Percentiles rank a stretch among this genome's conserved stretches.
phyloP scores from a whole-genome alignment of 1,140 invertebrate species.

The Eufriesea mexicana region DNA sequence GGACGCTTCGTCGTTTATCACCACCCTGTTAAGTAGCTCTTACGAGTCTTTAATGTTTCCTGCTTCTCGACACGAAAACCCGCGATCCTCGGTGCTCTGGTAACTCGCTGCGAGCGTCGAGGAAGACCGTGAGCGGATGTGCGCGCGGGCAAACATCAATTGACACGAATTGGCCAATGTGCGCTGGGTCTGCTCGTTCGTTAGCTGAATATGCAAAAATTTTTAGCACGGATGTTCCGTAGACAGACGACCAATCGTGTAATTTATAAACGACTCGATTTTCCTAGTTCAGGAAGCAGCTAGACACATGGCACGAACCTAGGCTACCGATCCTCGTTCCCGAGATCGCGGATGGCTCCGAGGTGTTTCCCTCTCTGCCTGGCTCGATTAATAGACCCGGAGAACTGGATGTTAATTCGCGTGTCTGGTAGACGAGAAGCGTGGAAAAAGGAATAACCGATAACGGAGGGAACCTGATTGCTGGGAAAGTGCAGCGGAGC shows the following conservation, averaged over 20 bases:
- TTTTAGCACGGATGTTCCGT: neutral
- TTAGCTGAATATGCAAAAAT: neutral
- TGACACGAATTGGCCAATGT: neutral
- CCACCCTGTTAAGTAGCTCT: neutral
- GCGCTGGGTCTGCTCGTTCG: neutral
- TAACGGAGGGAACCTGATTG: slow-evolving; percentile 12
- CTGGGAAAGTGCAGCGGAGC: neutral
- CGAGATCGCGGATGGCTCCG: neutral
- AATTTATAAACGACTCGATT: too few species aligned
- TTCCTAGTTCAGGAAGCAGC: too few species aligned
- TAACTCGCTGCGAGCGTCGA: neutral
- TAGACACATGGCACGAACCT: too few species aligned
- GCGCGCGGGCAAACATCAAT: neutral
- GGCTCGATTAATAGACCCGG: neutral
- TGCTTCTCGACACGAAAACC: neutral
- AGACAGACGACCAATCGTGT: neutral
- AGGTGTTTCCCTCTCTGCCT: too few species aligned
- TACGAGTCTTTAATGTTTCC: slow-evolving; percentile 9
- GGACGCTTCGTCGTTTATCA: neutral
- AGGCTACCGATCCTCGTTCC: neutral
- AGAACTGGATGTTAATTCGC: neutral
- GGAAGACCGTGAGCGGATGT: too few species aligned
- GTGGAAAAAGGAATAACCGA: slow-evolving; percentile 3
- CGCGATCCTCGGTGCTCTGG: neutral
- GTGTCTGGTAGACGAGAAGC: neutral